Conservation (phyloP, 2,888 invertebrate species). For the Caenorhabditis afra region DNA sequence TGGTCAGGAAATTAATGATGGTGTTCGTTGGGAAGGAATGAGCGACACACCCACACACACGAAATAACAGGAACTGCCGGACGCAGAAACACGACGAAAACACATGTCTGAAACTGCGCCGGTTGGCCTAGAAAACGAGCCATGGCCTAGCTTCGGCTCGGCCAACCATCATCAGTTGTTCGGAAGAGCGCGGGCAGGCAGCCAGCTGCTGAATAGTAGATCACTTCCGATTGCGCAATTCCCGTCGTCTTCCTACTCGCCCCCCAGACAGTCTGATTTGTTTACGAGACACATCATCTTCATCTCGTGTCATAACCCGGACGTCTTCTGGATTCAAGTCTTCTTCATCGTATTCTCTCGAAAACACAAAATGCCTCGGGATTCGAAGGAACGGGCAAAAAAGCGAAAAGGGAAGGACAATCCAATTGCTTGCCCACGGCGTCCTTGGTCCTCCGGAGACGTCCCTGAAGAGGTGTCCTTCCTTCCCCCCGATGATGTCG, state of each 20-base stretch:
- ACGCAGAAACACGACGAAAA: not conserved
- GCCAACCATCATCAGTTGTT: too few species aligned
- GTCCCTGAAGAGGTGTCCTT: not conserved
- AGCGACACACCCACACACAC: not conserved
- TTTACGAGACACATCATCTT: not conserved
- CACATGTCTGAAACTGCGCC: too few species aligned
- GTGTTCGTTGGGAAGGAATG: too few species aligned
- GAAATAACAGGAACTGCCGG: not conserved
- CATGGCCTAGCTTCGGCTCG: too few species aligned
- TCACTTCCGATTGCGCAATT: too few species aligned
- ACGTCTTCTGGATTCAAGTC: not conserved
- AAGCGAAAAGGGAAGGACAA: constrained; percentile 17
- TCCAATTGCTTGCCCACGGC: constrained; percentile 29
- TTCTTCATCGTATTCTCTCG: constrained; percentile 30
- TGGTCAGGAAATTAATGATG: not conserved
- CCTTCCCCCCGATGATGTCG: too few species aligned
- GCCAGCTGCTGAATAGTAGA: too few species aligned
- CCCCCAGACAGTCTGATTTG: constrained; percentile 11
- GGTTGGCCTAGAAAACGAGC: too few species aligned
- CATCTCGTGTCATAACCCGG: not conserved
- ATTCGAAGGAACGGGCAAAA: constrained; percentile 32
- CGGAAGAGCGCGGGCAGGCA: too few species aligned
- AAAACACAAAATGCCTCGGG: constrained; percentile 39
- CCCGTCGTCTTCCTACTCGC: too few species aligned
- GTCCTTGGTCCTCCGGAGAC: constrained; percentile 19